Evolutionary conservation across 2,888 invertebrate species (phyloP).

Genomic region (Petrophora chlorosata): DNA sequence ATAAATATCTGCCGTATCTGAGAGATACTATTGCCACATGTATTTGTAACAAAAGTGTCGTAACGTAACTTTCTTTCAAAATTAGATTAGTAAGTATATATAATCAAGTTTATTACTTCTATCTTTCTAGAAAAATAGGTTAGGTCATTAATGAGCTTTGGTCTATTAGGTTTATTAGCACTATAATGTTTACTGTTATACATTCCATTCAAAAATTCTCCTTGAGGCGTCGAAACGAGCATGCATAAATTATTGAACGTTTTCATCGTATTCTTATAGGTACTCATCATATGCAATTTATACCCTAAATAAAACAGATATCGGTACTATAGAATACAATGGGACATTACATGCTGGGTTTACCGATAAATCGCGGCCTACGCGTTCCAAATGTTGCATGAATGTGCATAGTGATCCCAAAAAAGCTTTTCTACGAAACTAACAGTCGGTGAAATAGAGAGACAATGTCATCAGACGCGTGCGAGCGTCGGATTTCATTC

Average conservation of each 20-base stretch:
- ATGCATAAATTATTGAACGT: slow-evolving; percentile 16
- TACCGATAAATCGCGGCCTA: slow-evolving; percentile 58
- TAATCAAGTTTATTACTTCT: neutral
- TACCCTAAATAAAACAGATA: slow-evolving; percentile 58
- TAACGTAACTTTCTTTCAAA: neutral
- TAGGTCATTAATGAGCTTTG: too few relatives aligned
- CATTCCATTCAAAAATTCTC: neutral
- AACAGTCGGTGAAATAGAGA: slow-evolving; percentile 50
- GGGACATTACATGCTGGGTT: slow-evolving; percentile 55
- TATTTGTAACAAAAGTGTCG: neutral
- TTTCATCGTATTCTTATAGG: slow-evolving; percentile 15
- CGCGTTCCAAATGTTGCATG: slow-evolving; percentile 53
- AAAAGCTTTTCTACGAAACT: slow-evolving; percentile 60
- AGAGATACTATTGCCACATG: too few relatives aligned
- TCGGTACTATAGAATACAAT: slow-evolving; percentile 59
- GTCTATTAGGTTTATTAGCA: too few relatives aligned
- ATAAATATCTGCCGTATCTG: too few relatives aligned
- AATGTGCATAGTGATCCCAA: slow-evolving; percentile 54
- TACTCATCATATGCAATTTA: slow-evolving; percentile 48
- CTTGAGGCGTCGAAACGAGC: slow-evolving; percentile 1
- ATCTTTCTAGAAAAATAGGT: neutral
- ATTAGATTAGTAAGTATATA: neutral
- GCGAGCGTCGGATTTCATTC: slow-evolving; percentile 49
- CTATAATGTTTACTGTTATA: neutral
- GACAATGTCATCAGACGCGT: slow-evolving; percentile 54